Evolutionary conservation across 2,888 invertebrate genomes (phyloP).

Genomic region (Hyppa rectilinea): DNA sequence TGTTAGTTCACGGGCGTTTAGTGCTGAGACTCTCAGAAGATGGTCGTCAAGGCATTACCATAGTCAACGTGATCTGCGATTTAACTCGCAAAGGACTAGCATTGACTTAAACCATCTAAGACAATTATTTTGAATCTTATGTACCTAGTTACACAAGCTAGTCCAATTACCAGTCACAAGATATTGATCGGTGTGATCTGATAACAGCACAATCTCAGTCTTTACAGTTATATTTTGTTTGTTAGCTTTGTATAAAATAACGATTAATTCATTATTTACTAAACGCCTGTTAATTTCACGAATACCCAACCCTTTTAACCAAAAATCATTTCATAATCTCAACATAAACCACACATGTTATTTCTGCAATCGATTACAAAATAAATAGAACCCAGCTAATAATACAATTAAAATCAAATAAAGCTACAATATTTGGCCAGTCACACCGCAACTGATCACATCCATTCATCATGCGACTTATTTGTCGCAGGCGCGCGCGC

Average conservation of each 20-base stretch:
- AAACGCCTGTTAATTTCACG: not conserved
- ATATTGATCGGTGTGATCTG: no score
- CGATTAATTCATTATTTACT: not conserved
- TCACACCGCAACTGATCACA: slow-evolving; percentile 59
- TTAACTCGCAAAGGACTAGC: no score
- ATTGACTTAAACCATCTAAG: no score
- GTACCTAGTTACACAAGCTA: no score
- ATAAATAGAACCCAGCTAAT: slow-evolving; percentile 36
- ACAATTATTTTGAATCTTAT: no score
- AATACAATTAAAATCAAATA: slow-evolving; percentile 58
- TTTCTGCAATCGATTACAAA: slow-evolving; percentile 16
- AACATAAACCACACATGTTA: slow-evolving; percentile 33
- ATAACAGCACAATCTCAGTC: no score
- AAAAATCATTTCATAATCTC: not conserved
- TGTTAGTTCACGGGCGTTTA: no score
- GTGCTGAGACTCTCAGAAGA: no score
- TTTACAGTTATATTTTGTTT: not conserved
- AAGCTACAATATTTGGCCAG: slow-evolving; percentile 49
- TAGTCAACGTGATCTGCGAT: no score
- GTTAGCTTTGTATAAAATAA: not conserved
- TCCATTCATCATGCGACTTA: slow-evolving; percentile 65
- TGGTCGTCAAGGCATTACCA: no score
- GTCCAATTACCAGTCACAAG: no score
- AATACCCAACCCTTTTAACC: not conserved
- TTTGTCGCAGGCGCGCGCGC: slow-evolving; percentile 59